A percentile compares a stretch with the other conserved stretches of the same genome.
Evolutionary conservation across 2,888 invertebrate genomes (phyloP).

Genomic region (Thyatira batis): DNA sequence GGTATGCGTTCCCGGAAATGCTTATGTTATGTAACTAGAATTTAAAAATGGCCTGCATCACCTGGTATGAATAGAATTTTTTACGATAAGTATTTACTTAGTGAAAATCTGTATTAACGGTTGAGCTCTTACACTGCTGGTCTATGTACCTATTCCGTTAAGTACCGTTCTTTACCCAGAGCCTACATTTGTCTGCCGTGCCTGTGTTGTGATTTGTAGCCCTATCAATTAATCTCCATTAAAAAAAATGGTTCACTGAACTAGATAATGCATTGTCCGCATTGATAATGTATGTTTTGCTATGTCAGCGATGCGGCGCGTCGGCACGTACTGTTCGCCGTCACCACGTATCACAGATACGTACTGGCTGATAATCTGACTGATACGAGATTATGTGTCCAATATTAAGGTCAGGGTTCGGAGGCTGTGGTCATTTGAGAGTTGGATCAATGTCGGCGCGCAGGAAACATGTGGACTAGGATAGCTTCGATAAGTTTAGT

Average conservation of each 20-base stretch:
- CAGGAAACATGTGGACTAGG: conserved; percentile 34
- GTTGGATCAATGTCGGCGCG: conserved; percentile 29
- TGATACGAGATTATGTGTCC: conserved; percentile 5
- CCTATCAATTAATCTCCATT: background rate
- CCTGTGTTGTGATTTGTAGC: no score
- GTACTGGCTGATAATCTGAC: background rate
- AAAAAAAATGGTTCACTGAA: conserved; percentile 25
- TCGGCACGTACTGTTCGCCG: conserved; percentile 29
- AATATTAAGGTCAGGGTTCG: conserved; percentile 8
- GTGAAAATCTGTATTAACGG: no score
- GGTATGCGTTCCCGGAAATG: no score
- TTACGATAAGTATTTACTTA: no score
- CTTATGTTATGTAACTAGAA: no score
- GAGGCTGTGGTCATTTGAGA: conserved; percentile 25
- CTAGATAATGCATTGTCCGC: conserved; percentile 33
- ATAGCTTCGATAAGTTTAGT: conserved; percentile 17
- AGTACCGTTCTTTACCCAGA: no score
- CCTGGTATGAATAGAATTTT: no score
- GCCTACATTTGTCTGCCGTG: no score
- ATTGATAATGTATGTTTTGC: conserved; percentile 20
- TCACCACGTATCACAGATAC: conserved; percentile 1
- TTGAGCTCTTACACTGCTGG: no score
- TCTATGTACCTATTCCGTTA: no score
- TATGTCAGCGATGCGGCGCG: background rate
- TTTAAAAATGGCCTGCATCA: no score